Evolutionary conservation across 2,888 invertebrate genomes (phyloP).

Genomic region (Drosophila incognita): DNA sequence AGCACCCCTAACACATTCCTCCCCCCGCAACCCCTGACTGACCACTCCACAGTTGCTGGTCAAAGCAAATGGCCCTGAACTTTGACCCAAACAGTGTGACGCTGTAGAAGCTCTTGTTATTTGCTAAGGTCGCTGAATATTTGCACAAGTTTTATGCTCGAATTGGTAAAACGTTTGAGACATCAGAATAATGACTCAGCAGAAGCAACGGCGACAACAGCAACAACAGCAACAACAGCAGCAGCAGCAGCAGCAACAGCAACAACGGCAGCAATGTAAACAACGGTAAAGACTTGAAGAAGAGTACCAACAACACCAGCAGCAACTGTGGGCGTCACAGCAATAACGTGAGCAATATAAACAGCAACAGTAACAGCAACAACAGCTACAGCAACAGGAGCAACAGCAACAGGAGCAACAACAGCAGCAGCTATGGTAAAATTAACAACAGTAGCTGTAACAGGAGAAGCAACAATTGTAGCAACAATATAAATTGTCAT

Average conservation of each 20-base stretch:
- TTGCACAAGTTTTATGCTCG: slow-evolving; percentile 39
- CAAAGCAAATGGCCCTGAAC: slow-evolving; percentile 63
- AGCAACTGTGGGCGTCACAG: not conserved
- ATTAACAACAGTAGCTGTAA: not conserved
- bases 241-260: not conserved
- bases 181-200: slow-evolving; percentile 19
- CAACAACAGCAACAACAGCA: not conserved
- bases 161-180: slow-evolving; percentile 25
- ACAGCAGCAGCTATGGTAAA: not conserved
- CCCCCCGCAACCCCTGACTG: not conserved
- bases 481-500: not conserved
- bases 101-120: slow-evolving; percentile 16
- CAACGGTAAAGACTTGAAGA: not conserved
- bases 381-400: not conserved
- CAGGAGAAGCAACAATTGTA: not conserved
- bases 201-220: not conserved
- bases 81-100: slow-evolving; percentile 12
- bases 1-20: not conserved
- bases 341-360: not conserved
- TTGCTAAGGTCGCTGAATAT: slow-evolving; percentile 31
- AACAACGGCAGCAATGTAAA: not conserved
- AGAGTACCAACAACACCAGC: not conserved
- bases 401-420: not conserved
- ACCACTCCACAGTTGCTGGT: slow-evolving; percentile 42
- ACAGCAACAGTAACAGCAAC: not conserved